Evolutionary conservation across 2,113 vertebrate genomes (phyloP).

Genomic region (Aleadryas rufinucha): DNA sequence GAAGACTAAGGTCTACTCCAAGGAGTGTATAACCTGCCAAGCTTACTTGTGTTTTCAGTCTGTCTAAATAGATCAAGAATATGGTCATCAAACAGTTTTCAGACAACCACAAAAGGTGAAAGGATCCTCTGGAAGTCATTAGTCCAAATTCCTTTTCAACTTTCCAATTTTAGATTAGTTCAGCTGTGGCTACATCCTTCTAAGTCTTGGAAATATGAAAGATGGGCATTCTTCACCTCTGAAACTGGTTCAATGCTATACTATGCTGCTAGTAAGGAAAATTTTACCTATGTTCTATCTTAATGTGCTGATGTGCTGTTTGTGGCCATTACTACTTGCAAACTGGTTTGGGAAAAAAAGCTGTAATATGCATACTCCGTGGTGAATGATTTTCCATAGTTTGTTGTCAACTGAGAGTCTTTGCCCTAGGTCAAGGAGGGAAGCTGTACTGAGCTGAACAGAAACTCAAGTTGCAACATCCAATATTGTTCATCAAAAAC

Average conservation of each 20-base stretch:
- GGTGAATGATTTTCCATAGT: background rate
- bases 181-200: background rate
- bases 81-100: background rate
- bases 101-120: background rate
- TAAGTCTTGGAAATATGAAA: background rate
- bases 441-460: background rate
- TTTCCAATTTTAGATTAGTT: background rate
- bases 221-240: background rate
- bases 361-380: background rate
- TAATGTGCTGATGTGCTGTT: background rate
- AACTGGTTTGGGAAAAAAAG: background rate
- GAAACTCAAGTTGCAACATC: background rate
- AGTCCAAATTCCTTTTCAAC: background rate
- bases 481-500: background rate
- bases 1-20: background rate
- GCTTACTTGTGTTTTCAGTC: background rate
- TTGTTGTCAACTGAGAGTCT: background rate
- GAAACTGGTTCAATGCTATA: background rate
- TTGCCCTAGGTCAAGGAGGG: background rate
- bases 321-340: background rate
- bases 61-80: background rate
- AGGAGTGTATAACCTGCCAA: background rate
- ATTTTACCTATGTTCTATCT: background rate
- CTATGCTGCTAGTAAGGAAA: background rate
- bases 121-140: background rate